Base-by-base conservation (phyloP, 2,888 invertebrate species). In the Lasioglossum zephyrum region DNA sequence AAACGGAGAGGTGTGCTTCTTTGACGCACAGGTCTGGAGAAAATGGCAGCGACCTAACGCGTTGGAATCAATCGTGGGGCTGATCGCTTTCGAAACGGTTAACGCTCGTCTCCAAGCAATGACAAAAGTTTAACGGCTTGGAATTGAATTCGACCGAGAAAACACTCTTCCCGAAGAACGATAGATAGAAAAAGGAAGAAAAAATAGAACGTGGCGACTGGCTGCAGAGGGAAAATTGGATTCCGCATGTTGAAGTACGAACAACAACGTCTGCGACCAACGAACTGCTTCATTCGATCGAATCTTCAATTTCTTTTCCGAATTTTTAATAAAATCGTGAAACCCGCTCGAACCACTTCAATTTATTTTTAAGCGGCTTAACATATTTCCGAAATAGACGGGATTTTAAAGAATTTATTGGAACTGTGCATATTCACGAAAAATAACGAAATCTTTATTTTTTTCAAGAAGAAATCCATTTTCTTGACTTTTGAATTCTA, bases 191-290 rank as follows among this genome's bases (percentile, higher is more conserved):
- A 69, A 69, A 11, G 22, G 66, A 82, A 86, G 77, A 86, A 78
- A 83, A 82, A 86, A 85, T 88, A 85, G 87, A 82, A 90, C 81
- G 79, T 70, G 82, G 31, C 49, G 81, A 49, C 73, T 77, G 77
- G 77, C 87, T 79, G 87, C 74, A 84, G 87, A 89, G 83, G 77
- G 90, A 92, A 93, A 92, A 93, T 93, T 93, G 93, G 91, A 93
- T 93, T 92, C 92, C 89, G 88, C 79, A 88, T 81, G 86, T 81
- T 89, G 85, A 86, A 80, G 78, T 77, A 79, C 78, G 86, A 77
- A 82, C 77, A 72, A 80, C 79, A 76, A 79, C 76, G 49, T 47
- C 74, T 70, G 41, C 73, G 76, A 63, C 73, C 76, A 76, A 78
- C 73, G 66, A 85, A 63, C 47, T 39, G 77, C 75, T 66, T 73